Percentiles rank a stretch among this genome's conserved stretches.
Evolutionary conservation across 2,797 vertebrate genomes (phyloP).

Genomic region (Aplochiton taeniatus): DNA sequence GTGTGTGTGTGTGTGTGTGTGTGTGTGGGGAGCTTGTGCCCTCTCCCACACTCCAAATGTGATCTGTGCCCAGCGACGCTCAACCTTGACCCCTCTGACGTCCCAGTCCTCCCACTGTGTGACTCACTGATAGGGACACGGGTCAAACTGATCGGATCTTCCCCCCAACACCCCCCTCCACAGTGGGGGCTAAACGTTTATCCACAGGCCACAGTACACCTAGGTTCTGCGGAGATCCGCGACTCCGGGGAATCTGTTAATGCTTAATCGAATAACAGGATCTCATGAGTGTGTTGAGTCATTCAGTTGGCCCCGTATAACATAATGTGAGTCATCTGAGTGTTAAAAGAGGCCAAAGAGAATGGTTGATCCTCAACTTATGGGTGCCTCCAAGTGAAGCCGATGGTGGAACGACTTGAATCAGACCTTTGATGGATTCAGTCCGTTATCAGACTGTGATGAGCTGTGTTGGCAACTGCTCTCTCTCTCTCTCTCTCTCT

Average conservation of each 20-base stretch:
- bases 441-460: too few species aligned
- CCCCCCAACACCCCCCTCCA: background rate
- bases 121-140: background rate
- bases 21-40: background rate
- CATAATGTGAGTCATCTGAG: background rate
- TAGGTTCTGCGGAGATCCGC: background rate
- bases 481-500: background rate
- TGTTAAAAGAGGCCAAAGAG: too few species aligned
- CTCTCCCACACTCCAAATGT: background rate
- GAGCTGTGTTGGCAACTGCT: too few species aligned
- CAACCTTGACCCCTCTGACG: constrained; percentile 17
- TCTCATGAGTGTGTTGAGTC: background rate
- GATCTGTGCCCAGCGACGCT: background rate
- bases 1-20: too few species aligned
- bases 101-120: too few species aligned
- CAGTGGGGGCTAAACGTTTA: background rate
- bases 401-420: too few species aligned
- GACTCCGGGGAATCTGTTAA: background rate
- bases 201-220: background rate
- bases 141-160: background rate
- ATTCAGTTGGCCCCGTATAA: background rate
- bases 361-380: too few species aligned
- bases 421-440: too few species aligned
- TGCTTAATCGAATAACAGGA: background rate
- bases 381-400: too few species aligned